phyloP scores from a whole-genome alignment of 2,113 vertebrate genomes.

The Passer montanus region DNA sequence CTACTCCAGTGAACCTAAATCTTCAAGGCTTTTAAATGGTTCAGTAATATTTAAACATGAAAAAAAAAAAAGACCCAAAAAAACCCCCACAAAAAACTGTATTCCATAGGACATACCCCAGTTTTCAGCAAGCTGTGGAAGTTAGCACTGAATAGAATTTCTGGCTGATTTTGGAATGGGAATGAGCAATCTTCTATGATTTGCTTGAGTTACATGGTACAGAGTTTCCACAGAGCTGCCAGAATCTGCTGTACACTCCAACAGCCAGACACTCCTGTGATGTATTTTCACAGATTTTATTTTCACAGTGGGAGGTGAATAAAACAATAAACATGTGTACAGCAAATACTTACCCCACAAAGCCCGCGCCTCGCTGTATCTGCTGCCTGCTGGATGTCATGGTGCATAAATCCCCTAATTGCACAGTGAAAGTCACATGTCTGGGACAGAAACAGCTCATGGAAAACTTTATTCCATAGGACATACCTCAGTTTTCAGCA shows the following conservation, averaged over 20 bases:
- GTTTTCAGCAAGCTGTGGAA: neutral
- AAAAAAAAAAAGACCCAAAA: neutral
- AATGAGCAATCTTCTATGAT: neutral
- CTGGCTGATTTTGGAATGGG: neutral
- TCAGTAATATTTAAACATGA: neutral
- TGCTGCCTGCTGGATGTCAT: too few relatives aligned
- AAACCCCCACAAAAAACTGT: rapidly evolving
- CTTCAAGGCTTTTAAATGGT: neutral
- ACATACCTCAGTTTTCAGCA: neutral
- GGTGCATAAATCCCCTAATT: too few relatives aligned
- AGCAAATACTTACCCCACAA: neutral
- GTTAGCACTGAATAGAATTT: neutral
- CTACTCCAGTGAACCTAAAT: neutral
- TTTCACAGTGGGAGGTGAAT: neutral
- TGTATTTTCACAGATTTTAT: neutral
- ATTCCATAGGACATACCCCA: neutral
- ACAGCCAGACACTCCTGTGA: neutral
- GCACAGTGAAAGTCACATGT: too few relatives aligned
- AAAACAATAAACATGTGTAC: neutral
- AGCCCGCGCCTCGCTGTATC: too few relatives aligned
- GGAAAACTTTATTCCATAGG: neutral
- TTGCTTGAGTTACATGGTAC: neutral
- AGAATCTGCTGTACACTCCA: neutral
- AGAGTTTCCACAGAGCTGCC: neutral
- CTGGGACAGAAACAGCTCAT: too few relatives aligned